A percentile compares a stretch with the other conserved stretches of the same genome.
Evolutionary conservation across 2,888 invertebrate species (phyloP).

Genomic region (Caenorhabditis afra): DNA sequence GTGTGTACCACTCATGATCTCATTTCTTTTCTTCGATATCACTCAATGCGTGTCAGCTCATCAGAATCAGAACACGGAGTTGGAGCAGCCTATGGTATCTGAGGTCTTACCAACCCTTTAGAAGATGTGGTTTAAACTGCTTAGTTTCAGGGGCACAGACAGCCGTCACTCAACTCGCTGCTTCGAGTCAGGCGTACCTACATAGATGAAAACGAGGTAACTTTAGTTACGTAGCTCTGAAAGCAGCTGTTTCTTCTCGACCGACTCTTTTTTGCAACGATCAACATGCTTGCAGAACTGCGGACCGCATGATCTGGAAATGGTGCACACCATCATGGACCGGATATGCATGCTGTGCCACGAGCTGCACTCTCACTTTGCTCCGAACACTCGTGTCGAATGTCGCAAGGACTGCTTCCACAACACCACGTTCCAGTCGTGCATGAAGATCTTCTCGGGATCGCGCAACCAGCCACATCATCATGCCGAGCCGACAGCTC

Average conservation of each 20-base stretch:
- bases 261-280: background rate
- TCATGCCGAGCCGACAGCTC: slow-evolving; percentile 41
- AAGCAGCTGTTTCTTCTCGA: slow-evolving; percentile 20
- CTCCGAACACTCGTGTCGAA: slow-evolving; percentile 61
- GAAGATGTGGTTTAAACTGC: background rate
- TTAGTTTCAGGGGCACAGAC: slow-evolving; percentile 1
- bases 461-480: background rate
- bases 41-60: slow-evolving; percentile 15
- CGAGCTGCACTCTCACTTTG: slow-evolving; percentile 63
- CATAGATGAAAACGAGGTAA: slow-evolving; percentile 42
- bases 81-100: slow-evolving; percentile 7
- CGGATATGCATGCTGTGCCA: slow-evolving; percentile 69
- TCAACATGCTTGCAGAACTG: slow-evolving; percentile 58
- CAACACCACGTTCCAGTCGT: slow-evolving; percentile 51
- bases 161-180: background rate
- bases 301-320: slow-evolving; percentile 47
- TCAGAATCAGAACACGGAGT: background rate
- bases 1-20: background rate
- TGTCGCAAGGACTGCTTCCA: slow-evolving; percentile 59
- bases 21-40: background rate
- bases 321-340: slow-evolving; percentile 67
- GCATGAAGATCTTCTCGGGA: slow-evolving; percentile 63
- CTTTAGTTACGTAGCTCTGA: background rate
- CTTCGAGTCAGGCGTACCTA: slow-evolving; percentile 34
- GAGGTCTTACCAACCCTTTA: background rate